Percentiles rank a stretch among this genome's conserved stretches.
Evolutionary conservation across 2,888 invertebrate species (phyloP).

Genomic region (Subacronicta megacephala): DNA sequence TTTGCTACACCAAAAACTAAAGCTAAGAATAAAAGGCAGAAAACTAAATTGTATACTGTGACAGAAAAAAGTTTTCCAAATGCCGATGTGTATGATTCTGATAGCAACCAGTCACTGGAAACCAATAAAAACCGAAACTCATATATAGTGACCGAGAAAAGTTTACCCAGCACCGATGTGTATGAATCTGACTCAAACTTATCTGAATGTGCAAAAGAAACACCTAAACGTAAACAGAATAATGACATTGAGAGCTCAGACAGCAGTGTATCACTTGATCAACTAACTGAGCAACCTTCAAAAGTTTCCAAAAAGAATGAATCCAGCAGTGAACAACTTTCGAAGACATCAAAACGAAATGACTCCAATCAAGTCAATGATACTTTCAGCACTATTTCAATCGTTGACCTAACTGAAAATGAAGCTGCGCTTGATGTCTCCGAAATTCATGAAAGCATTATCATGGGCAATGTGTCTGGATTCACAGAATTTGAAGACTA

Average conservation of each 20-base stretch:
- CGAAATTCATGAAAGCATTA: conserved; percentile 75
- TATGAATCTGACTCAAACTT: conserved; percentile 89
- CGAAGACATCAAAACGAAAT: conserved; percentile 44
- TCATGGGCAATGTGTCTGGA: conserved; percentile 83
- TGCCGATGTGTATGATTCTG: conserved; percentile 90
- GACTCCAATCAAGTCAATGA: conserved; percentile 35
- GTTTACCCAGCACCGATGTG: conserved; percentile 84
- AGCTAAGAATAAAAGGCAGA: conserved; percentile 82
- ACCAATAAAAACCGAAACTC: conserved; percentile 65
- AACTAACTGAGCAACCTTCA: conserved; percentile 30
- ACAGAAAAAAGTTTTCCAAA: conserved; percentile 77
- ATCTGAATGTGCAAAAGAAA: conserved; percentile 67
- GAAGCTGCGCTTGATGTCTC: conserved; percentile 59
- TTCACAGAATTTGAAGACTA: conserved; percentile 70
- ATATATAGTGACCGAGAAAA: conserved; percentile 79
- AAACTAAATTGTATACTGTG: conserved; percentile 76
- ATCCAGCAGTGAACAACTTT: conserved; percentile 17
- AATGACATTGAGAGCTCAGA: conserved; percentile 63
- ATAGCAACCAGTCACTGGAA: conserved; percentile 85
- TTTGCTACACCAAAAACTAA: conserved; percentile 87
- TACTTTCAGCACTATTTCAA: conserved; percentile 49
- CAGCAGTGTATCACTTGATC: conserved; percentile 53
- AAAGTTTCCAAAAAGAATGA: conserved; percentile 51
- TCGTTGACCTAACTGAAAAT: conserved; percentile 76
- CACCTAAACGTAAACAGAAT: conserved; percentile 35